phyloP scores from a whole-genome alignment of 2,797 vertebrate genomes.

The Pangasius sanitwongsei region DNA sequence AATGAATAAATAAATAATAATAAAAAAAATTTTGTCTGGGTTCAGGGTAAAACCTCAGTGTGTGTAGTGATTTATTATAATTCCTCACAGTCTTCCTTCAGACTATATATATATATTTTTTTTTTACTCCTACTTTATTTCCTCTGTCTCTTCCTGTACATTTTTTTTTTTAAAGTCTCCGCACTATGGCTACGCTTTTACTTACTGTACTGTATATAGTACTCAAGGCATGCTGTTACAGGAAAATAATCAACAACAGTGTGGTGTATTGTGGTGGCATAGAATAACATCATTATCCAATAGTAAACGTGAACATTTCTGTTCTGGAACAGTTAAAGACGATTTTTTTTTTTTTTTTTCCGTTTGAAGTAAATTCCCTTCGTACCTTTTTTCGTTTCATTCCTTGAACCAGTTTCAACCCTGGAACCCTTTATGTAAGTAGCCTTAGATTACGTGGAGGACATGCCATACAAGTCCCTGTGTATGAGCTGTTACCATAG shows the following conservation, averaged over 20 bases:
- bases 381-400: not conserved
- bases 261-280: not conserved
- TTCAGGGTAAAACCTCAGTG: conserved; percentile 13
- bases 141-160: not conserved
- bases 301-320: not conserved
- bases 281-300: not conserved
- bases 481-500: not conserved
- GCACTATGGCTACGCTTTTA: not conserved
- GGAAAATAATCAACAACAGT: not conserved
- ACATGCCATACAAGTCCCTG: not conserved
- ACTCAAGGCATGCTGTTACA: not conserved
- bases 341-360: not conserved
- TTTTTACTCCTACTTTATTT: not conserved
- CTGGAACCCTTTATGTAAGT: not conserved
- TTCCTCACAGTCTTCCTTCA: not conserved
- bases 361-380: not conserved
- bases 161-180: not conserved
- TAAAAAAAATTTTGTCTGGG: not conserved
- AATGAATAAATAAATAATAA: conserved; percentile 51
- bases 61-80: conserved; percentile 39
- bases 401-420: not conserved
- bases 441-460: not conserved
- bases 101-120: not conserved
- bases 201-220: not conserved
- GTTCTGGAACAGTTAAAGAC: not conserved